Evolutionary conservation across 2,113 vertebrate species (phyloP).

Genomic region (Campylomormyrus tamandua): DNA sequence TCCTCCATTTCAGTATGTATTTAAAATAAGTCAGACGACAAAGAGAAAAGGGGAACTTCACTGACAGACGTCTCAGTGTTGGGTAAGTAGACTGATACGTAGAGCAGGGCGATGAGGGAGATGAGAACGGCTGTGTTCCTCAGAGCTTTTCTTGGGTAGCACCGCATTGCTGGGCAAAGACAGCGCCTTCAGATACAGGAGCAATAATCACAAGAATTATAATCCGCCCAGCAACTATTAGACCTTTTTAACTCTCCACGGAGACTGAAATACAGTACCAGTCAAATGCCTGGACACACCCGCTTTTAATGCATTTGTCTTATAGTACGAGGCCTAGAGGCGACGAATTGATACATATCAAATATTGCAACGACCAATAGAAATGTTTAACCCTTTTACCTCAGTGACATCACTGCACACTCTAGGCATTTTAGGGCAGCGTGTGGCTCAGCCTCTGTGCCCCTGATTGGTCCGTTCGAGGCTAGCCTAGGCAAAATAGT

Average conservation of each 20-base stretch:
- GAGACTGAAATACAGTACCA: not conserved
- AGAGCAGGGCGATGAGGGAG: slow-evolving; percentile 29
- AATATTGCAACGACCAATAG: not conserved
- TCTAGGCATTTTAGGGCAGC: not conserved
- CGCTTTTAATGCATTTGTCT: not conserved
- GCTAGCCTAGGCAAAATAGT: not conserved
- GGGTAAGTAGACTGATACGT: slow-evolving; percentile 6
- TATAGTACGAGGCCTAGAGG: not conserved
- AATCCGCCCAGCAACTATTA: not conserved
- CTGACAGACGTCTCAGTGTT: slow-evolving; percentile 33
- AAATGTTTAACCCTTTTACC: not conserved
- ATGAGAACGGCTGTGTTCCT: slow-evolving; percentile 22
- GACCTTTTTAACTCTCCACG: not conserved
- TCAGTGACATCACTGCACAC: not conserved
- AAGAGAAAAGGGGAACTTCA: not conserved
- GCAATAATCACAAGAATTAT: not conserved
- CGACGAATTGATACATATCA: not conserved
- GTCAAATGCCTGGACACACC: not conserved
- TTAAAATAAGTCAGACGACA: not conserved
- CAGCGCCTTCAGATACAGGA: not conserved
- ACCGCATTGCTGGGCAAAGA: slow-evolving; percentile 39
- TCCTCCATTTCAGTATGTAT: not conserved
- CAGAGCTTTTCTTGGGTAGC: slow-evolving; percentile 33
- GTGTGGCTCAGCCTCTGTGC: not conserved
- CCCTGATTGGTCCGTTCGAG: not conserved